Base-by-base conservation (phyloP, 2,888 invertebrate species). In the Cantharis lateralis region DNA sequence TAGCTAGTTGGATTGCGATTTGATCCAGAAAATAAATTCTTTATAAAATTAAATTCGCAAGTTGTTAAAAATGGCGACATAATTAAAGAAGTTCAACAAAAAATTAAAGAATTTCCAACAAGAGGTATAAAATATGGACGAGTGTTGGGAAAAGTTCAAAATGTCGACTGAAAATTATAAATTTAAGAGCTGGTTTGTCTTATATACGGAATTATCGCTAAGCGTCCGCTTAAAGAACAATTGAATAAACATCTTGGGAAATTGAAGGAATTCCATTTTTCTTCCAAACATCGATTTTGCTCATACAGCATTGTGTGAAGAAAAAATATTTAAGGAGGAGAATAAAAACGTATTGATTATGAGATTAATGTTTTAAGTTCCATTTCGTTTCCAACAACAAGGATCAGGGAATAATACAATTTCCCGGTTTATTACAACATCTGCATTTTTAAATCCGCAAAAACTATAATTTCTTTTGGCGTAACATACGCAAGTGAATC, bases 391-490 rank as follows among this genome's bases (percentile, higher is more conserved):
- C 18, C 13, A 68, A 13, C 18, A 48, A n/a, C 20, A n/a, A 66
- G 64, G 63, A 32, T 48, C 9, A 24, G 5, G 9, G 15, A 20
- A 24, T 61, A 15, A 18, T 2, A 28, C 18, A 13, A 48, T 70
- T 62, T 69, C 26, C 64, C n/a, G 48, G 48, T 48, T 48, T 48
- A 48, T 66, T 24, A 20, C 64, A 24, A 66, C 64, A 66, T 66
- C 64, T 66, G 64, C 64, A 66, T 66, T n/a, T 48, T 66, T 66
- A 66, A 66, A 66, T 20, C 24, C 64, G 18, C 10, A 64, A 63
- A 63, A 73, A 68, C 61, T 28, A 61, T 68, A 73, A 48, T 32
- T 68, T 66, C 68, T 73, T 62, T 61, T 62, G 68, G 73, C 73
- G 72, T 62, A 73, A 73, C 26, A 69, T 62, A 15, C 62, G 62